Conservation (phyloP, 2,113 vertebrate species). For the Casuarius casuarius region DNA sequence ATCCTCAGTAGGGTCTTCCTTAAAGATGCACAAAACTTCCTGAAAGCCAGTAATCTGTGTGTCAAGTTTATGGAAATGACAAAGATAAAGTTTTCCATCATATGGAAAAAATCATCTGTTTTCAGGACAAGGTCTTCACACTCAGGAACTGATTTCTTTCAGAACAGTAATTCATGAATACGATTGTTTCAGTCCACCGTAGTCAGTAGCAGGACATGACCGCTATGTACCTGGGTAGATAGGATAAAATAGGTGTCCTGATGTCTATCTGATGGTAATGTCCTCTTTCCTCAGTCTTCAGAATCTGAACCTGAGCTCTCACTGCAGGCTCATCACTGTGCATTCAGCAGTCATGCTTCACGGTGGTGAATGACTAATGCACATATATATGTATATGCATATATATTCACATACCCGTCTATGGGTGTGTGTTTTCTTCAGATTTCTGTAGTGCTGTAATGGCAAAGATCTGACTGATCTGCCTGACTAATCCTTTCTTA, state of each 20-base stretch:
- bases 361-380: neutral
- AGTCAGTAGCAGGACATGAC: neutral
- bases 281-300: neutral
- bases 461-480: neutral
- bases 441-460: neutral
- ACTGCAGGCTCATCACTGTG: neutral
- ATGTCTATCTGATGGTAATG: neutral
- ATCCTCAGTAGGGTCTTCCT: neutral
- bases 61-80: neutral
- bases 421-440: neutral
- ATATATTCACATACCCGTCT: neutral
- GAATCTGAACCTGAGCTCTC: neutral
- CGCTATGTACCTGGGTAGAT: fast-evolving
- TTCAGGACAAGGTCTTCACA: neutral
- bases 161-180: neutral
- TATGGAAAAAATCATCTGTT: neutral
- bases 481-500: neutral
- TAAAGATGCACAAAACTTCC: neutral
- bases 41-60: neutral
- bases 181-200: neutral
- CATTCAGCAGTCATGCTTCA: neutral
- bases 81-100: neutral
- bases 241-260: neutral
- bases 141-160: neutral
- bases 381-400: fast-evolving